A percentile compares a stretch with the other conserved stretches of the same genome.
Evolutionary conservation across 2,888 invertebrate species (phyloP).

Genomic region (Pammene aurita): DNA sequence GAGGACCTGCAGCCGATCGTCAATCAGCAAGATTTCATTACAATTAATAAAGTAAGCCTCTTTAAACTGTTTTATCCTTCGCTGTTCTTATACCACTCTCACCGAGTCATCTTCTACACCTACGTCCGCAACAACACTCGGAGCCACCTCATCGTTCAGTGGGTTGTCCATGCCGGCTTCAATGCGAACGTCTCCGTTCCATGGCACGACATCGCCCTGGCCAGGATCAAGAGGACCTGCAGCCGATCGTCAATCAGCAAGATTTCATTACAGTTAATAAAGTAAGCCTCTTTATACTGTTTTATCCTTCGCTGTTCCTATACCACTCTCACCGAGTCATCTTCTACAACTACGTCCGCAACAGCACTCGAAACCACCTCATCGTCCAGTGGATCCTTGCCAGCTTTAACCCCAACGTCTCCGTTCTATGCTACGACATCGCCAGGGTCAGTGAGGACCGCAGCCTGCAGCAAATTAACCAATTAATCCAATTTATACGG

Average conservation of each 20-base stretch:
- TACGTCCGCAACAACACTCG: conserved; percentile 60
- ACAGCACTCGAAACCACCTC: conserved; percentile 63
- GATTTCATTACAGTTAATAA: too few relatives aligned
- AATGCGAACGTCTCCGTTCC: conserved; percentile 52
- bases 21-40: too few relatives aligned
- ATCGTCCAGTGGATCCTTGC: conserved; percentile 72
- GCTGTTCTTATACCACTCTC: conserved; percentile 47
- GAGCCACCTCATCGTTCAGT: conserved; percentile 66
- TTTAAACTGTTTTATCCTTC: neutral
- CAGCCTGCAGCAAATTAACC: neutral
- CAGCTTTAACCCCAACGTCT: conserved; percentile 56
- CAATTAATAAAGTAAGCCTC: too few relatives aligned
- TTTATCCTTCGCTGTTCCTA: neutral
- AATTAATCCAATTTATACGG: too few relatives aligned
- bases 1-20: conserved; percentile 21
- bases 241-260: neutral
- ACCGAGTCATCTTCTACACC: conserved; percentile 65
- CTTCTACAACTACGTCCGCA: conserved; percentile 62
- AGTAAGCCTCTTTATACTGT: too few relatives aligned
- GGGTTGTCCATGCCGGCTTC: conserved; percentile 69
- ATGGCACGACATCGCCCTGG: conserved; percentile 69
- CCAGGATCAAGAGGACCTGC: conserved; percentile 57
- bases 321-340: conserved; percentile 60
- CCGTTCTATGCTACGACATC: conserved; percentile 59
- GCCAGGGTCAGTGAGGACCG: conserved; percentile 60